Percentiles rank a stretch among this genome's conserved stretches.
phyloP scores from a whole-genome alignment of 1,140 invertebrate genomes.

The Akabosia matsudoensis region DNA sequence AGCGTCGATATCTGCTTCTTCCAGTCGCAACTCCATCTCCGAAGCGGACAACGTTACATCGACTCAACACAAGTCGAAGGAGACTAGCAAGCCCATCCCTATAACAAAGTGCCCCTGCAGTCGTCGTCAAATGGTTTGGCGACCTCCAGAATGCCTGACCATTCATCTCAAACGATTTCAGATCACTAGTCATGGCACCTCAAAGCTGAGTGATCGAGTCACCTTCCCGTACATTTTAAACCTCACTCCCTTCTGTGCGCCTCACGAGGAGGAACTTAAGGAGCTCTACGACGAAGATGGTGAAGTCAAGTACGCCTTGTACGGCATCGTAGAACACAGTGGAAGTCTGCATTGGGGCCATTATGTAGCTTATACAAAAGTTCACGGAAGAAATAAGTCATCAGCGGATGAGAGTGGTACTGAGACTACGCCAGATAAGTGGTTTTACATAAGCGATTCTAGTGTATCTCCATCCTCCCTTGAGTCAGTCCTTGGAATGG shows the following conservation, averaged over 20 bases:
- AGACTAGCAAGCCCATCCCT: constrained; percentile 63
- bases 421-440: constrained; percentile 67
- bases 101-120: constrained; percentile 70
- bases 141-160: constrained; percentile 87
- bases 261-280: constrained; percentile 52
- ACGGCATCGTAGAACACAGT: constrained; percentile 91
- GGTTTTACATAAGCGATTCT: constrained; percentile 92
- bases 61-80: constrained; percentile 56
- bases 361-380: constrained; percentile 92
- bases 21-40: constrained; percentile 36
- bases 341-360: constrained; percentile 87
- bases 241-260: constrained; percentile 84
- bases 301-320: constrained; percentile 80
- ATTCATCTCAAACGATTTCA: constrained; percentile 91
- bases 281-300: constrained; percentile 53
- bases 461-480: constrained; percentile 75
- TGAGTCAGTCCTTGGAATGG: constrained; percentile 72
- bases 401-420: constrained; percentile 52
- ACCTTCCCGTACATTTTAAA: constrained; percentile 83
- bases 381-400: constrained; percentile 48
- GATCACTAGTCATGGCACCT: constrained; percentile 60
- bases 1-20: constrained; percentile 23
- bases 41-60: constrained; percentile 30
- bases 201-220: constrained; percentile 81
- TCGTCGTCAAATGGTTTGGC: constrained; percentile 63